phyloP scores from a whole-genome alignment of 2,888 invertebrate species.

The Mylabris sibirica region DNA sequence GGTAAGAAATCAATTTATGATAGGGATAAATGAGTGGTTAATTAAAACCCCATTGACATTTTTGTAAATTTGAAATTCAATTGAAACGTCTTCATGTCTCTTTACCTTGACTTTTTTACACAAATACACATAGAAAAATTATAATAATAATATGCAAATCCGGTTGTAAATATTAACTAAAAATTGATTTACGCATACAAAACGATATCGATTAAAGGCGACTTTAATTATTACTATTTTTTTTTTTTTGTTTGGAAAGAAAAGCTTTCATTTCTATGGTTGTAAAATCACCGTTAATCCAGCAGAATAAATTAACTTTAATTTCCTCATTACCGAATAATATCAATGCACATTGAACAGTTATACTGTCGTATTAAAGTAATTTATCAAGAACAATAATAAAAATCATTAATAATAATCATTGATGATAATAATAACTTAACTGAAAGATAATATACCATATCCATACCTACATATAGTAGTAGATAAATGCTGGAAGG shows the following conservation, averaged over 20 bases:
- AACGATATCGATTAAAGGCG: not conserved
- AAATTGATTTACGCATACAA: too few relatives aligned
- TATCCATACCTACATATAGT: not conserved
- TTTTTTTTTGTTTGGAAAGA: not conserved
- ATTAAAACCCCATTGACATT: not conserved
- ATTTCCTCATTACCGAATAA: slow-evolving; percentile 14
- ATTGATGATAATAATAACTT: not conserved
- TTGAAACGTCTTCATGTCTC: not conserved
- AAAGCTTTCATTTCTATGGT: not conserved
- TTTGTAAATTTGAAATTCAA: not conserved
- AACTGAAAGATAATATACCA: not conserved
- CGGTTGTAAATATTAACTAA: too few relatives aligned
- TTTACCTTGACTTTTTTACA: slow-evolving; percentile 2
- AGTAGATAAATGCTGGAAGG: slow-evolving; percentile 18
- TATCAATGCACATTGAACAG: slow-evolving; percentile 9
- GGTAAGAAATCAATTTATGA: not conserved
- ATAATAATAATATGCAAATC: not conserved
- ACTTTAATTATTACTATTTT: not conserved
- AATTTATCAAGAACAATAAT: slow-evolving; percentile 7
- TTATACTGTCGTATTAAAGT: slow-evolving; percentile 8
- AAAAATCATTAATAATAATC: not conserved
- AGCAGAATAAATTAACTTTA: slow-evolving; percentile 7
- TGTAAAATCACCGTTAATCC: not conserved
- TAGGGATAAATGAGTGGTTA: not conserved
- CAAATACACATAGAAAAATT: not conserved